Evolutionary conservation across 2,113 vertebrate species (phyloP).

Genomic region (Tragelaphus buxtoni): DNA sequence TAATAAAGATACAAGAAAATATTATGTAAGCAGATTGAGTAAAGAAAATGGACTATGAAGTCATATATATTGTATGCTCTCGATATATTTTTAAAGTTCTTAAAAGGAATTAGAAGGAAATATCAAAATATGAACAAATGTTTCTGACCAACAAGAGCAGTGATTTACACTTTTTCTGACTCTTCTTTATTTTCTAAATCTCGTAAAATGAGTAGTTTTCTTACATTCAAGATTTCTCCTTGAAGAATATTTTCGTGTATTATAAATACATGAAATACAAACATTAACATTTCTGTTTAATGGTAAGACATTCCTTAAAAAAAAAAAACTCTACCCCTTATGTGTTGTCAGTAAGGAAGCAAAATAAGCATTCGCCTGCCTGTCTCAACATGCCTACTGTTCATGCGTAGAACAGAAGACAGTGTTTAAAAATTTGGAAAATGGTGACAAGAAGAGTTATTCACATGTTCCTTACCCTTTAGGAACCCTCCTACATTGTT

Average conservation of each 20-base stretch:
- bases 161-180: background rate
- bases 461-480: background rate
- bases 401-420: background rate
- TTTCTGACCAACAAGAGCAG: background rate
- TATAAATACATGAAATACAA: background rate
- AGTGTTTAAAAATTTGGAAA: background rate
- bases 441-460: background rate
- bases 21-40: background rate
- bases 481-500: background rate
- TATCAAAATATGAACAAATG: background rate
- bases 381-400: background rate
- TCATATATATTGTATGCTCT: background rate
- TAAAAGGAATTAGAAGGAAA: background rate
- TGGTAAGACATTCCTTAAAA: background rate
- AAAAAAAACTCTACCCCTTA: background rate
- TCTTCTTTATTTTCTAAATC: slow-evolving; percentile 24
- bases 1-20: background rate
- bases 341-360: background rate
- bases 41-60: background rate
- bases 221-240: background rate
- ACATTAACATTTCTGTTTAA: background rate
- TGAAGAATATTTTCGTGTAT: background rate
- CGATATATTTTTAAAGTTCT: background rate
- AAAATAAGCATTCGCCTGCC: background rate
- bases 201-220: background rate